phyloP scores from a whole-genome alignment of 1,140 invertebrate genomes.

The Anastatus disparis region DNA sequence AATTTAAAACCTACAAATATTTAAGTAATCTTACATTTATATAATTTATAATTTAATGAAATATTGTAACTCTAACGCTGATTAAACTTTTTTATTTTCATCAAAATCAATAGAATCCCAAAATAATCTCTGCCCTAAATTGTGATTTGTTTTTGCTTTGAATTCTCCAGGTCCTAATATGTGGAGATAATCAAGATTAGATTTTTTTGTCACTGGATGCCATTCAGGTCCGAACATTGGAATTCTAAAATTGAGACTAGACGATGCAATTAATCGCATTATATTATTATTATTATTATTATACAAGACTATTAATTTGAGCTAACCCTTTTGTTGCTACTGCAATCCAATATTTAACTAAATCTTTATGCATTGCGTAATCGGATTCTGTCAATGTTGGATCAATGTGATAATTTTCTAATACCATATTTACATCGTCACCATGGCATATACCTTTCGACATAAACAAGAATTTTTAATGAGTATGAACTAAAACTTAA shows the following conservation, averaged over 20 bases:
- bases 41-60: too few relatives aligned
- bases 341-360: slow-evolving; percentile 1
- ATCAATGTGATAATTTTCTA: background rate
- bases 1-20: too few relatives aligned
- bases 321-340: background rate
- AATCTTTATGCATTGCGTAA: slow-evolving; percentile 1
- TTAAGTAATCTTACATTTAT: too few relatives aligned
- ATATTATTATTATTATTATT: background rate
- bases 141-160: background rate
- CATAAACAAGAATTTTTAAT: background rate
- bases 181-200: background rate
- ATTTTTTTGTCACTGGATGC: background rate
- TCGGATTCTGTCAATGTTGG: background rate
- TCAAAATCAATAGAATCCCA: slow-evolving; percentile 60
- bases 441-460: slow-evolving; percentile 4
- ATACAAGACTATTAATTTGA: background rate
- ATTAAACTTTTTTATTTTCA: slow-evolving; percentile 65
- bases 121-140: background rate
- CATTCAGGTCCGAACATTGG: slow-evolving; percentile 11
- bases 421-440: background rate
- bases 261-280: background rate
- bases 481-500: too few relatives aligned
- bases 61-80: too few relatives aligned
- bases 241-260: background rate
- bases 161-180: background rate